Evolutionary conservation across 2,113 vertebrate species (phyloP), one percentile per base, ranked within the genome.

Genomic region (Pseudorhombus dupliciocellatus): DNA sequence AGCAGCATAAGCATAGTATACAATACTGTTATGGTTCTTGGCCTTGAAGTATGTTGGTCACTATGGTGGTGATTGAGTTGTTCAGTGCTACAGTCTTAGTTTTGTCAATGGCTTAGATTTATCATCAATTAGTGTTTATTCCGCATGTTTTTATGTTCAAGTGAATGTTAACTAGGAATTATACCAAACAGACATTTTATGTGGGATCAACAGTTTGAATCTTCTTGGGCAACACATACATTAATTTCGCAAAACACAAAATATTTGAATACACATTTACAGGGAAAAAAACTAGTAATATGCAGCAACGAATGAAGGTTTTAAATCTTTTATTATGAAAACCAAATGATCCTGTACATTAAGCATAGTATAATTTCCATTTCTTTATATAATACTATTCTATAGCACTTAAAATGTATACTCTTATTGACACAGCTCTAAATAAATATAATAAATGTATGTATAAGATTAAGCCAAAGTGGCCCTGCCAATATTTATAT

Each of bases 401-500:
- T 81, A 79, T 83, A 83, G 79, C 67, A 88, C 74, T 70, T 90
- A 59, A 89, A 91, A 86, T 79, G 70, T 85, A 88, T 89, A 87
- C 62, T 89, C 70, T 89, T 86, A 86, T 90, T 81, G 72, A 78
- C 87, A 85, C 80, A 83, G 46, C 72, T 90, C 82, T 88, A 88
- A 88, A 88, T 87, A 83, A 90, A 90, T 91, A 86, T 76, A 81
- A 86, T 89, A 88, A 90, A 90, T 92, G 91, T 74, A 83, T 77
- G 11, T 37, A 75, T 85, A 81, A 79, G 80, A 77, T 76, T 86
- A 87, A 89, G 89, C 89, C 88, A 75, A 90, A 94, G 75, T 83
- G 88, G 89, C 90, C 80, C 91, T 88, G 88, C 71, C 80, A 80
- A 70, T 86, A 86, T 88, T 88, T 85, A 93, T 94, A 94, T 94